Evolutionary conservation across 2,113 vertebrate species (phyloP).

Genomic region (Pelecanus crispus): DNA sequence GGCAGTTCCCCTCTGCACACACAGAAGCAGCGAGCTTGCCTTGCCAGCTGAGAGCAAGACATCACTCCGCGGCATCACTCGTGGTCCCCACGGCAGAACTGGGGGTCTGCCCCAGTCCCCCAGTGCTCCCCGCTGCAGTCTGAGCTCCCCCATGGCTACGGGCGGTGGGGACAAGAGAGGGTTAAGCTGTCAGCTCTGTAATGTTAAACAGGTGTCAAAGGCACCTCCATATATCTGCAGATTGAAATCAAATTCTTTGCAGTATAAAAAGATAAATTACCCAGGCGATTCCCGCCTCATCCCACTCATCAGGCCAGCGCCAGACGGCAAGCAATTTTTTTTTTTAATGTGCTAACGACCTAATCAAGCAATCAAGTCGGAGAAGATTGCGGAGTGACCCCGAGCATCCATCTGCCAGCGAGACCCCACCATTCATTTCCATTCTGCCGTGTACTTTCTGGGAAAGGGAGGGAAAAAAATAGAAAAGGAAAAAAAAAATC

Average conservation of each 20-base stretch:
- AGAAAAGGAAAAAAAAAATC: slow-evolving; percentile 62
- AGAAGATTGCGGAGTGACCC: slow-evolving; percentile 97
- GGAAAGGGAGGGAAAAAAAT: slow-evolving; percentile 64
- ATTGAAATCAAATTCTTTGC: slow-evolving; percentile 78
- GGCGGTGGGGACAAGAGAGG: slow-evolving; percentile 43
- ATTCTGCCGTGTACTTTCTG: slow-evolving; percentile 57
- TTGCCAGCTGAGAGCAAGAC: neutral
- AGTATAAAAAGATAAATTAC: slow-evolving; percentile 85
- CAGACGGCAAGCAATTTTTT: slow-evolving; percentile 96
- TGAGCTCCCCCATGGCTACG: neutral
- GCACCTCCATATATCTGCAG: slow-evolving; percentile 80
- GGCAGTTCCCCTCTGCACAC: neutral
- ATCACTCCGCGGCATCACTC: rapidly evolving
- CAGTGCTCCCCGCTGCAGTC: neutral
- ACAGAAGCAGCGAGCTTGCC: neutral
- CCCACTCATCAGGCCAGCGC: slow-evolving; percentile 91
- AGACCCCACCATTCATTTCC: slow-evolving; percentile 91
- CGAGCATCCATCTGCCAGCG: slow-evolving; percentile 92
- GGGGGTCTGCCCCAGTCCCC: neutral
- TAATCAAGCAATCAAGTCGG: slow-evolving; percentile 98
- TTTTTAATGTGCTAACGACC: slow-evolving; percentile 95
- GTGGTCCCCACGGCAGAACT: neutral
- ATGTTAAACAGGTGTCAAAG: slow-evolving; percentile 79
- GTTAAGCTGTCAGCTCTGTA: slow-evolving; percentile 76
- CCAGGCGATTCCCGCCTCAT: slow-evolving; percentile 83